Evolutionary conservation across 2,113 vertebrate species (phyloP), one percentile per base, ranked within the genome.

Genomic region (Cinclus cinclus): DNA sequence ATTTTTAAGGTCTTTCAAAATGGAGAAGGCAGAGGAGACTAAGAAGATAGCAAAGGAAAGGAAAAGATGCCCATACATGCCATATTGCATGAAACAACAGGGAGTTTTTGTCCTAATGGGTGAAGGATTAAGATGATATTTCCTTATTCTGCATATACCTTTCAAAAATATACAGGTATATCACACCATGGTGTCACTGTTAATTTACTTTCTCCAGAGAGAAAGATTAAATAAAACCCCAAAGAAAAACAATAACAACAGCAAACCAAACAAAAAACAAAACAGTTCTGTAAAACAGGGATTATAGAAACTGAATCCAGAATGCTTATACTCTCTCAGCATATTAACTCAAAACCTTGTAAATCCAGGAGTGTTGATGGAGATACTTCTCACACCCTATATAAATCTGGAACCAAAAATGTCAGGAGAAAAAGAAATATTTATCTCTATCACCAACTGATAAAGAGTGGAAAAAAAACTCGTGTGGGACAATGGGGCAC

Each of bases 361-460:
- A 94, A 90, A 88, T 95, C 67, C 76, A 39, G 41, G 39, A 42
- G 63, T 86, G 75, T 46, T 94, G 63, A 91, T 82, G 59, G 67
- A 94, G 59, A 80, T 50, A 42, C 42, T 91, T 85, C 41, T 94
- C 47, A 69, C 25, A 31, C 37, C 62, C 74, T 83, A n/a, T 35
- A 59, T 74, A 95, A 90, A 89, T 85, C 62, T 74, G 33, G 90
- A 95, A 87, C 33, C 7, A 91, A 83, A 91, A 85, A 67, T 22
- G 8, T 59, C 49, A 90, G 50, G 27, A 88, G 75, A 74, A 80
- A 94, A 76, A 5, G 44, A 87, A 71, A 50, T 39, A 77, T 67
- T 83, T 80, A 33, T 78, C 68, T 28, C 65, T 82, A 85, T 63
- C 24, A 76, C 17, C 71, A 83, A n/a, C 33, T 89, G 77, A 89